Conservation (phyloP, 2,113 vertebrate genomes). For the Otolemur garnettii region DNA sequence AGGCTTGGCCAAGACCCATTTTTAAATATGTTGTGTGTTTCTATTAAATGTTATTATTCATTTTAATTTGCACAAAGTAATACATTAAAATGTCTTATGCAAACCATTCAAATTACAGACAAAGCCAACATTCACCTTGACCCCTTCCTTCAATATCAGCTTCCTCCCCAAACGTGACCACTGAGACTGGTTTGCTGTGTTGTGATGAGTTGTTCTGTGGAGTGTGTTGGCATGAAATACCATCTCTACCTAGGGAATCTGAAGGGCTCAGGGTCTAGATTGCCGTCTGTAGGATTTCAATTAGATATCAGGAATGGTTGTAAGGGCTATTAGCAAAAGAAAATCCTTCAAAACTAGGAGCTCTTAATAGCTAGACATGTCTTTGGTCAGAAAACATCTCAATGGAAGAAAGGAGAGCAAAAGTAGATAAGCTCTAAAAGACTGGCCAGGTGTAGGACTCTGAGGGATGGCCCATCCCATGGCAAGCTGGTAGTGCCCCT, state of each 20-base stretch:
- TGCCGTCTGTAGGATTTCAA: slow-evolving; percentile 10
- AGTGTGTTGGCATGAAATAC: background rate
- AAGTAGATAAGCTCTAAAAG: background rate
- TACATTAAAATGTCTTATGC: slow-evolving; percentile 13
- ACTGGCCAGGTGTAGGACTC: background rate
- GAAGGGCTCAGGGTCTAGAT: slow-evolving; percentile 5
- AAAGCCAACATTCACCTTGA: slow-evolving; percentile 4
- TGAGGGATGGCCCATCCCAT: background rate
- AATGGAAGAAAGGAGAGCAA: background rate
- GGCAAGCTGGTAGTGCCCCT: background rate
- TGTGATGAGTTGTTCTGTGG: background rate
- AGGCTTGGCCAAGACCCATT: slow-evolving; percentile 3
- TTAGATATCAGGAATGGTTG: slow-evolving; percentile 11
- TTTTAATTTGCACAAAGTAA: slow-evolving; percentile 62
- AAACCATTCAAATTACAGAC: slow-evolving; percentile 21
- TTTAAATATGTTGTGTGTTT: slow-evolving; percentile 6
- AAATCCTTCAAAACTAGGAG: background rate
- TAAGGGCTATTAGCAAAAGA: slow-evolving; percentile 29
- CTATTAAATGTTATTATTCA: slow-evolving; percentile 39
- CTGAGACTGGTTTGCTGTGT: background rate
- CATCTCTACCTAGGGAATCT: background rate
- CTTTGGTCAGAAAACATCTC: background rate
- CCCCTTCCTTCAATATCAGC: background rate
- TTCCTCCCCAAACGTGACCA: background rate
- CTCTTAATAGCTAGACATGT: background rate